Evolutionary conservation across 2,113 vertebrate species (phyloP), one percentile per base, ranked within the genome.

Genomic region (Agelaius tricolor): DNA sequence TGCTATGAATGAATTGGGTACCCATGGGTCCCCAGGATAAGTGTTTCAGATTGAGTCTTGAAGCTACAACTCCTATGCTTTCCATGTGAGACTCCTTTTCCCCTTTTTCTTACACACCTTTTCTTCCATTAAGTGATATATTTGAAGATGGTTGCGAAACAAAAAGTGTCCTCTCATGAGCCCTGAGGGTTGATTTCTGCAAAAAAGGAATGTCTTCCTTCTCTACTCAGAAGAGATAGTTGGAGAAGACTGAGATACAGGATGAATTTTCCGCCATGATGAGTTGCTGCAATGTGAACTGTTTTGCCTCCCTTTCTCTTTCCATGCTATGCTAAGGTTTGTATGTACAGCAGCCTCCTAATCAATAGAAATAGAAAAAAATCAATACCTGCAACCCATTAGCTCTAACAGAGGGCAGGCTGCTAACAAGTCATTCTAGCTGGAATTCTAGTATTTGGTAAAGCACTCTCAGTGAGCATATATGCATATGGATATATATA

Each of bases 341-440:
- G 85, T 85, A 82, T 95, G 68, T 74, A 81, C 91, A 97, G 93
- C 89, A 96, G 94, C 89, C 72, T 93, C 84, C 93, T 94, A 90
- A 97, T 97, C 97, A 95, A 97, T 96, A 94, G 84, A 66, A 94
- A 95, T n/a, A 87, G 74, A 77, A 89, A 95, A 66, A 92, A 97
- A 97, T 97, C 97, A 97, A 97, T 97, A 85, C 44, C 49, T 93
- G 87, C 82, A 94, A 93, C 89, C 96, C 95, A 97, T 97, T 97
- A 96, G 63, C 82, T 97, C 75, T 95, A 96, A 78, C 88, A 96
- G 86, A 97, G 94, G 94, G 74, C 94, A 96, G 89, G 69, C 95
- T 93, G 88, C 89, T 97, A 96, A 90, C 88, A 79, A 95, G 58
- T 82, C 47, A 87, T 73, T 82, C 54, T 62, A 82, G 49, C 83